A percentile compares a stretch with the other conserved stretches of the same genome.
Evolutionary conservation across 2,797 vertebrate genomes (phyloP).

Genomic region (Limosa lapponica): DNA sequence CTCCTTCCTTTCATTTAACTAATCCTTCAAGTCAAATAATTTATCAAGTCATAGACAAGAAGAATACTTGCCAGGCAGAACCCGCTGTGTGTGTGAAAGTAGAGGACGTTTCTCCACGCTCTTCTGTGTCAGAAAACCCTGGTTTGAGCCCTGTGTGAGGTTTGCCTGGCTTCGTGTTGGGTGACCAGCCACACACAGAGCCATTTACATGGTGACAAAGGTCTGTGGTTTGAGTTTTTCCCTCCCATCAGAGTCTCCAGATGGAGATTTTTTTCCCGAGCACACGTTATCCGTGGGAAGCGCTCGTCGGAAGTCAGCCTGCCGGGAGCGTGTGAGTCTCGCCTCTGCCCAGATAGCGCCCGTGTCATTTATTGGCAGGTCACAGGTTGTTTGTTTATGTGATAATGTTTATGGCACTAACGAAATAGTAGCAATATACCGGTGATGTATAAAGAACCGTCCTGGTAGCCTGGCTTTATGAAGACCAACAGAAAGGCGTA

Average conservation of each 20-base stretch:
- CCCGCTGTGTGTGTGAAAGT: neutral
- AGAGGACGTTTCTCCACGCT: neutral
- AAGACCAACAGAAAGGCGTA: neutral
- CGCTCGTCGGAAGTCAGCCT: neutral
- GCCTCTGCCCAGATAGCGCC: neutral
- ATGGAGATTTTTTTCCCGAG: neutral
- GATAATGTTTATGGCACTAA: neutral
- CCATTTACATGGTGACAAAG: accelerated
- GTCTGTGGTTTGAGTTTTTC: neutral
- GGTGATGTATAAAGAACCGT: neutral
- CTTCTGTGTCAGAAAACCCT: neutral
- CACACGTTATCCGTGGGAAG: neutral
- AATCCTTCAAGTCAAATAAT: neutral
- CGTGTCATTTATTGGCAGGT: neutral
- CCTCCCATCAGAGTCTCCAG: neutral
- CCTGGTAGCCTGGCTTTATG: neutral
- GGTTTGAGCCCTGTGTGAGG: accelerated
- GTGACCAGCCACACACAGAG: accelerated
- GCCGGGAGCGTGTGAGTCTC: neutral
- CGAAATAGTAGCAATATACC: neutral
- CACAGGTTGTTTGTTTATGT: neutral
- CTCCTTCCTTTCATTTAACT: neutral
- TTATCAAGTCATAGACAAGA: neutral
- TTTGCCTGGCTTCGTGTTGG: neutral
- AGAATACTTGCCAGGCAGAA: neutral